Conservation (phyloP, 2,888 invertebrate genomes). For the Nomada flava region DNA sequence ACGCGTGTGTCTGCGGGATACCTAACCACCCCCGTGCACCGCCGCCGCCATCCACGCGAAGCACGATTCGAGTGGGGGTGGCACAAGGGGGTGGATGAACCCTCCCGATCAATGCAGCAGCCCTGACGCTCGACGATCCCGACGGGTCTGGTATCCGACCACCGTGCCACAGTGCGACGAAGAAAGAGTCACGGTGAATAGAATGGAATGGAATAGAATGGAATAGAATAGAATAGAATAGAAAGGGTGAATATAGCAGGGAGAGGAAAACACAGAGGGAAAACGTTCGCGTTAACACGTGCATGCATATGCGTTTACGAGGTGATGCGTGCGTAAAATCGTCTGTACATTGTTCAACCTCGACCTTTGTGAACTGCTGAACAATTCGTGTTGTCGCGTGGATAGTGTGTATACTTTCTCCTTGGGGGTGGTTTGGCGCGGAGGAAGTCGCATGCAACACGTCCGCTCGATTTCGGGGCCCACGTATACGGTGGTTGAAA, state of each 20-base stretch:
- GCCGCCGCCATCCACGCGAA: slow-evolving; percentile 32
- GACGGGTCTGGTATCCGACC: slow-evolving; percentile 59
- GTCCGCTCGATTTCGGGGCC: slow-evolving; percentile 4
- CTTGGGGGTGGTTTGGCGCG: neutral
- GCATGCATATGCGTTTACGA: slow-evolving; percentile 54
- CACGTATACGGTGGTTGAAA: too few species aligned
- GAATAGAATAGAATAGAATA: neutral
- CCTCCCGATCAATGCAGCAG: slow-evolving; percentile 81
- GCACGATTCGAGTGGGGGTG: slow-evolving; percentile 53
- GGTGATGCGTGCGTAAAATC: slow-evolving; percentile 41
- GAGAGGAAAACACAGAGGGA: neutral
- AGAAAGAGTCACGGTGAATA: slow-evolving; percentile 7
- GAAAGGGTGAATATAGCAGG: neutral
- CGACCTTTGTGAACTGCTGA: slow-evolving; percentile 5
- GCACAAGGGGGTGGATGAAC: slow-evolving; percentile 62
- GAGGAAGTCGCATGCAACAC: slow-evolving; percentile 17
- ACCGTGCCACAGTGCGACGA: slow-evolving; percentile 31
- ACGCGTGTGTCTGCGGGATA: slow-evolving; percentile 58
- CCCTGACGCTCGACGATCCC: slow-evolving; percentile 78
- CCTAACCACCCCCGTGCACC: slow-evolving; percentile 40
- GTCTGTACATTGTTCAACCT: slow-evolving; percentile 33
- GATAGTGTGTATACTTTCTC: slow-evolving; percentile 5
- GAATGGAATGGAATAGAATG: neutral
- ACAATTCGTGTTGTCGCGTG: neutral
- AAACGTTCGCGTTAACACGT: slow-evolving; percentile 49